A percentile compares a stretch with the other conserved stretches of the same genome.
phyloP scores from a whole-genome alignment of 2,113 vertebrate species.

The Protobothrops mucrosquamatus region DNA sequence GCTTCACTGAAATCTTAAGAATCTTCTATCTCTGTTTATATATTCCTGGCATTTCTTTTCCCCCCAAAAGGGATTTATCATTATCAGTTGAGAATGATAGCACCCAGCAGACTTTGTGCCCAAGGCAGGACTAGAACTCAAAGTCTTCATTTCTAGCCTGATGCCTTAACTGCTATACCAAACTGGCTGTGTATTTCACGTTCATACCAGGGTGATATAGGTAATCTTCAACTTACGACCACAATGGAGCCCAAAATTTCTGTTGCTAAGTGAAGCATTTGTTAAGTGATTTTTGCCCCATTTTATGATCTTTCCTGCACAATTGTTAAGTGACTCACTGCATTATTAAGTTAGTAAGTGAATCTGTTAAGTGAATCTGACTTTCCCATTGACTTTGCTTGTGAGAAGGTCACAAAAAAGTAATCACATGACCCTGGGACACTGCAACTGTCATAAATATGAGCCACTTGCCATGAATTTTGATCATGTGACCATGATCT shows the following conservation, averaged over 20 bases:
- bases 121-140: not conserved
- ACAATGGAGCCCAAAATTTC: not conserved
- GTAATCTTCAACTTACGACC: not conserved
- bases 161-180: not conserved
- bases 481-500: not conserved
- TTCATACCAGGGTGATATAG: not conserved
- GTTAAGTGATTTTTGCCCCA: not conserved
- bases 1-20: not conserved
- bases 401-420: not conserved
- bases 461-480: not conserved
- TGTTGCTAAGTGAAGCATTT: not conserved
- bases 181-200: not conserved
- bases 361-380: not conserved
- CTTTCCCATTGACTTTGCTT: not conserved
- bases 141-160: not conserved
- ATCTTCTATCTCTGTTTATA: not conserved
- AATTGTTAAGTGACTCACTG: not conserved
- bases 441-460: not conserved
- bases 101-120: not conserved
- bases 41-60: not conserved
- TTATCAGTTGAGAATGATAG: not conserved
- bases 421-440: not conserved
- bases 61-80: not conserved
- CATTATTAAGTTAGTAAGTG: not conserved
- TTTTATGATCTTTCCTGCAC: not conserved